A percentile compares a stretch with the other conserved stretches of the same genome.
Conservation (phyloP, 2,888 invertebrate genomes). For the Nymphalis polychloros region DNA sequence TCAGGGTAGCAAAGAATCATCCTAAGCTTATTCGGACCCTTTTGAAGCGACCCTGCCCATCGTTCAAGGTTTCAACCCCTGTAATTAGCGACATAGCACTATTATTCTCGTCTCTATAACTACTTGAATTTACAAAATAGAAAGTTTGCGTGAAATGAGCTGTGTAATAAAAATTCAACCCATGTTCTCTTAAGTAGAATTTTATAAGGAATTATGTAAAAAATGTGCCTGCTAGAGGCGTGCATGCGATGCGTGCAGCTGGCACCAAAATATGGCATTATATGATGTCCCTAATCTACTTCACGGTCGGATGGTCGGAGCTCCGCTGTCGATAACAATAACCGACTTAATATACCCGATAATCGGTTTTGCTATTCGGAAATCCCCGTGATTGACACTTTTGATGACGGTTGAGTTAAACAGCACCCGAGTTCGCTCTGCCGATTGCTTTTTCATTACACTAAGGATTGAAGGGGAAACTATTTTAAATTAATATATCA, state of each 20-base stretch:
- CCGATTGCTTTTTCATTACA: conserved; percentile 54
- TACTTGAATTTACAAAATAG: conserved; percentile 40
- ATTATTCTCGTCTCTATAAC: conserved; percentile 49
- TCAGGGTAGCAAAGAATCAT: conserved; percentile 64
- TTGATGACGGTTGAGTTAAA: conserved; percentile 69
- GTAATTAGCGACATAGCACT: conserved; percentile 61
- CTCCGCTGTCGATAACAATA: conserved; percentile 78
- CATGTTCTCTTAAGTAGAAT: conserved; percentile 44
- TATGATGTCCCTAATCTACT: conserved; percentile 81
- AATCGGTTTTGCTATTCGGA: conserved; percentile 80
- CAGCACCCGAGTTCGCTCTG: conserved; percentile 55
- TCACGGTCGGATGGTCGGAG: conserved; percentile 70
- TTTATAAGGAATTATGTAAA: conserved; percentile 57
- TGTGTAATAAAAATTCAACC: conserved; percentile 38
- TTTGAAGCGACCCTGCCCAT: conserved; percentile 53
- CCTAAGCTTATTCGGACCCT: conserved; percentile 68
- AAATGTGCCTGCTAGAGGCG: conserved; percentile 52
- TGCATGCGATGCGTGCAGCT: conserved; percentile 76
- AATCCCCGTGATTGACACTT: conserved; percentile 80
- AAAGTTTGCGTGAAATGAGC: conserved; percentile 41
- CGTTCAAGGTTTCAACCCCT: conserved; percentile 60
- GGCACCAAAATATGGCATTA: conserved; percentile 78
- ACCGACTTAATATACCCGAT: conserved; percentile 79
- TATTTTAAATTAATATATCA: conserved; percentile 31
- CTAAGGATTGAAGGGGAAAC: conserved; percentile 33